A percentile compares a stretch with the other conserved stretches of the same genome.
phyloP scores from a whole-genome alignment of 2,797 vertebrate genomes.

The Leptoclinus maculatus region DNA sequence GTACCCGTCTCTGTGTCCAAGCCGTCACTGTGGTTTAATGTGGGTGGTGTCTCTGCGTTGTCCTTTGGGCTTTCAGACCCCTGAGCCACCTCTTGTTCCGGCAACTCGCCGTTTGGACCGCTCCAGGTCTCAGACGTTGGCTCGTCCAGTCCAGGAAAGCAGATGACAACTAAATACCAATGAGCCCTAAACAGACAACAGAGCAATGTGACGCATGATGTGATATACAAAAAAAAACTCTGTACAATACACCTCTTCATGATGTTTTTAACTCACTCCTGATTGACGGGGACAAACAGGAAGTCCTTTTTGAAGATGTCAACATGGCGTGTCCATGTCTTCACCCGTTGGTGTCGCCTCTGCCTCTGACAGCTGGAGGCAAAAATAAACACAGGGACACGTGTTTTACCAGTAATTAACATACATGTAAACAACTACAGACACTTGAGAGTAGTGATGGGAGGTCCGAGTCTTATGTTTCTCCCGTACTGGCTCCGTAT shows the following conservation, averaged over 20 bases:
- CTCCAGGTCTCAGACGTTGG: slow-evolving; percentile 77
- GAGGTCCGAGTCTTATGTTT: background rate
- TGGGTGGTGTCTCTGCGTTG: slow-evolving; percentile 10
- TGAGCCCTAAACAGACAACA: slow-evolving; percentile 86
- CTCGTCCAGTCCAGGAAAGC: slow-evolving; percentile 92
- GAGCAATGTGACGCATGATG: background rate
- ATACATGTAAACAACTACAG: background rate
- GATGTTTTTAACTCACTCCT: slow-evolving; percentile 89
- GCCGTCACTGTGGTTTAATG: slow-evolving; percentile 32
- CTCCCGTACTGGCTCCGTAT: background rate
- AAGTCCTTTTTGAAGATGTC: slow-evolving; percentile 98
- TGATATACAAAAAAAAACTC: background rate
- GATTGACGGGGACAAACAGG: slow-evolving; percentile 98
- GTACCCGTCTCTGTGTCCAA: slow-evolving; percentile 54
- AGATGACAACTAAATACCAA: slow-evolving; percentile 97
- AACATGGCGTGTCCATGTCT: slow-evolving; percentile 96
- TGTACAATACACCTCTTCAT: background rate
- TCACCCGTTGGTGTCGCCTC: slow-evolving; percentile 94
- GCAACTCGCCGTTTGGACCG: slow-evolving; percentile 17
- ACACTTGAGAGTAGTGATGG: background rate
- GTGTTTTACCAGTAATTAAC: background rate
- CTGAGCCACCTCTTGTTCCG: slow-evolving; percentile 28
- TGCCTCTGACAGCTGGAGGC: slow-evolving; percentile 82
- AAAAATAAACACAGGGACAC: background rate
- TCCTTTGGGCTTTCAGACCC: slow-evolving; percentile 36